Conservation (phyloP, 1,140 invertebrate species). For the Bacillus rossius region DNA sequence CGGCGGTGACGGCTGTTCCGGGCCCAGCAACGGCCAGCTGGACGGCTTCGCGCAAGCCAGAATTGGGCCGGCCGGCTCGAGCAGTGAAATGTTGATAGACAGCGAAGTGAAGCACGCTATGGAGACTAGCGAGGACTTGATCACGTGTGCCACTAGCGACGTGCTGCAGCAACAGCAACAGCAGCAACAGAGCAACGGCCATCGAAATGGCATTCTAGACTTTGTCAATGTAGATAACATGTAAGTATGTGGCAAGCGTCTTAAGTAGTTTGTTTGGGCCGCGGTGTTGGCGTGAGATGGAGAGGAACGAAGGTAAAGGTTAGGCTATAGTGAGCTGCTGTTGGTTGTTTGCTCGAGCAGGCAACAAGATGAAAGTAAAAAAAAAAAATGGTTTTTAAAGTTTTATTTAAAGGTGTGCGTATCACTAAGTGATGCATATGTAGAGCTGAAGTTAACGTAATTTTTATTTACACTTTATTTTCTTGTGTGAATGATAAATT, state of each 20-base stretch:
- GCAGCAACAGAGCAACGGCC: slow-evolving; percentile 14
- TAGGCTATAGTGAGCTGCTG: no score
- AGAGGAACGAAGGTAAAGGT: no score
- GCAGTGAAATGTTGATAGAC: slow-evolving; percentile 11
- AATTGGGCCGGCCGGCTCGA: neutral
- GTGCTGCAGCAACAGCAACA: neutral
- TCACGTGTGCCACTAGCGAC: neutral
- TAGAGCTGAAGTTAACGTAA: no score
- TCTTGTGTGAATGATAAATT: no score
- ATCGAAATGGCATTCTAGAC: slow-evolving; percentile 18
- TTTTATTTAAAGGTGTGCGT: no score
- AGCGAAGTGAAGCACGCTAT: slow-evolving; percentile 2
- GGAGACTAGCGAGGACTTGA: slow-evolving; percentile 11
- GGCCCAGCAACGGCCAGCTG: slow-evolving; percentile 7
- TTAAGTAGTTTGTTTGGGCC: no score
- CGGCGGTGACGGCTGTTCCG: neutral
- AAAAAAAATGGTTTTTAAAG: no score
- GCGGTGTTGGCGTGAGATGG: no score
- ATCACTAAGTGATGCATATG: no score
- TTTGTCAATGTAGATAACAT: slow-evolving; percentile 23
- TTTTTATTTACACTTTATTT: no score
- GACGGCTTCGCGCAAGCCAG: neutral
- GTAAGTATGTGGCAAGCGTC: slow-evolving; percentile 11
- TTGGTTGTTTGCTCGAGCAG: no score
- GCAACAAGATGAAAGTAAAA: no score